phyloP scores from a whole-genome alignment of 2,888 invertebrate species.

The Seladonia tumulorum region DNA sequence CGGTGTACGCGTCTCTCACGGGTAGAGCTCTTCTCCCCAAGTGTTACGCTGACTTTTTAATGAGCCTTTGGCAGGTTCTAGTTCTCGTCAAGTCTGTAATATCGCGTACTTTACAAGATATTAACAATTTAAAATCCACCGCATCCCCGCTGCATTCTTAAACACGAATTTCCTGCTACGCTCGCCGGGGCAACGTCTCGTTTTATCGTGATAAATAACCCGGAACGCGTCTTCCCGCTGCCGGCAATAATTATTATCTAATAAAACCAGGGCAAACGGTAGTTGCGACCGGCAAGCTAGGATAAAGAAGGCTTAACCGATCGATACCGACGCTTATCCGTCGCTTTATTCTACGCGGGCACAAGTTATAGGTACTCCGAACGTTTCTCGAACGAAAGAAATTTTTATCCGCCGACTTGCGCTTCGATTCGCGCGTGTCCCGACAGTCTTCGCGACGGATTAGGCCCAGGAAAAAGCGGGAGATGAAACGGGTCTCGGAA shows the following conservation, averaged over 20 bases:
- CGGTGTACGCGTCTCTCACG: conserved; percentile 7
- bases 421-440: not conserved
- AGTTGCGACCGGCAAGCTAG: not conserved
- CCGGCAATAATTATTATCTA: conserved; percentile 3
- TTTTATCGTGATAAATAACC: not conserved
- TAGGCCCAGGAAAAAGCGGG: not conserved
- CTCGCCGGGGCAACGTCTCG: not conserved
- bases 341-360: not conserved
- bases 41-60: conserved; percentile 11
- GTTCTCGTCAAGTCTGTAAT: conserved; percentile 12
- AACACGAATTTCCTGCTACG: not conserved
- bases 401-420: not conserved
- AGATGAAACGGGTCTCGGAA: not conserved
- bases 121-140: conserved; percentile 14
- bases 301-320: not conserved
- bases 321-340: not conserved
- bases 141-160: conserved; percentile 3
- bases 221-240: not conserved
- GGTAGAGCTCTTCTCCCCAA: not conserved
- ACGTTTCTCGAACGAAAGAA: not conserved
- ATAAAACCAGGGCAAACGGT: not conserved
- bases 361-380: not conserved
- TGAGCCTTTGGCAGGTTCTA: conserved; percentile 17
- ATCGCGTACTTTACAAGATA: conserved; percentile 7
- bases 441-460: not conserved